These are phyloP conservation scores for Nudaria mundana DNA, from an alignment of 2,888 invertebrate species.

Conservation along the genomic window DNA sequence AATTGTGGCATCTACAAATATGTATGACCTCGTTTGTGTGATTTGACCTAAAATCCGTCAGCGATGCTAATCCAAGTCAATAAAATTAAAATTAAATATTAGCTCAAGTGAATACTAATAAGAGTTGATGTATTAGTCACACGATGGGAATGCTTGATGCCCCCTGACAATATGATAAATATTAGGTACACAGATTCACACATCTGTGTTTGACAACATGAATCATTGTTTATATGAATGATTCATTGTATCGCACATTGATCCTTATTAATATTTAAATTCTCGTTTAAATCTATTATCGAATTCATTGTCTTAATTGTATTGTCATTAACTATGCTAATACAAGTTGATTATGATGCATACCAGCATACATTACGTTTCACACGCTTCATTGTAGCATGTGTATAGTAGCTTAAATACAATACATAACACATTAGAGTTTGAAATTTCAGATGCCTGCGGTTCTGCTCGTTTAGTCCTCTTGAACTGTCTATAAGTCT, in stretches of 20 bases:
- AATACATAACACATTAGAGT: too few relatives aligned
- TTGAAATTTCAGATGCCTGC: too few relatives aligned
- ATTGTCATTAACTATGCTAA: slow-evolving; percentile 40
- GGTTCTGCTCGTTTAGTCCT: too few relatives aligned
- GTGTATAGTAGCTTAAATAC: not conserved
- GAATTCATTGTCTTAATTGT: slow-evolving; percentile 33
- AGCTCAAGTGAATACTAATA: slow-evolving; percentile 33
- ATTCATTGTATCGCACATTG: slow-evolving; percentile 42
- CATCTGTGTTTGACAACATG: slow-evolving; percentile 57
- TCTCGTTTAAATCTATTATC: slow-evolving; percentile 21
- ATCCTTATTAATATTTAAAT: slow-evolving; percentile 31
- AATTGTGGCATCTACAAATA: too few relatives aligned
- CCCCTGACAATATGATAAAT: slow-evolving; percentile 36
- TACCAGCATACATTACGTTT: not conserved
- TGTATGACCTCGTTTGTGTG: too few relatives aligned
- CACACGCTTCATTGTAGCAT: not conserved
- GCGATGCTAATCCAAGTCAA: slow-evolving; percentile 18
- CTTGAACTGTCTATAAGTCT: too few relatives aligned
- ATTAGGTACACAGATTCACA: slow-evolving; percentile 29
- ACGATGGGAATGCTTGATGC: slow-evolving; percentile 37
- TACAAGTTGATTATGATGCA: slow-evolving; percentile 10
- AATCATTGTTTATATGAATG: slow-evolving; percentile 52
- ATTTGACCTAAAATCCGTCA: too few relatives aligned
- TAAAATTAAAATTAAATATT: slow-evolving; percentile 21
- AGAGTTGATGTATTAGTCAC: slow-evolving; percentile 41